phyloP scores from a whole-genome alignment of 2,888 invertebrate genomes.

The Nymphalis polychloros region DNA sequence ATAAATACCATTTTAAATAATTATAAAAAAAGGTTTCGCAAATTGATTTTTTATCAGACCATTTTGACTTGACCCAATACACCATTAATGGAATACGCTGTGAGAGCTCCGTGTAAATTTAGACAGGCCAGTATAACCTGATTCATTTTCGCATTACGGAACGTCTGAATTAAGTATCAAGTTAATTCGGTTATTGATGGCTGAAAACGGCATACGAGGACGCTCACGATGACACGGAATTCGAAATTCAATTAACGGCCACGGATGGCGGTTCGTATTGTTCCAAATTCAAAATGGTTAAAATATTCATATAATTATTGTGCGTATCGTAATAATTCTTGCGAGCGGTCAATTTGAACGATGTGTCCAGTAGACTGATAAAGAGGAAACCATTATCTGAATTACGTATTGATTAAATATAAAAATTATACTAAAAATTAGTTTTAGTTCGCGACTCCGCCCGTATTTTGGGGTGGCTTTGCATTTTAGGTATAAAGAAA shows the following conservation, averaged over 20 bases:
- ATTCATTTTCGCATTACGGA: slow-evolving; percentile 9
- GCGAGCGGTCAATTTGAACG: slow-evolving; percentile 1
- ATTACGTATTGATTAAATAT: background rate
- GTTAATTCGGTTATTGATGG: slow-evolving; percentile 12
- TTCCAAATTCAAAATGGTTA: slow-evolving; percentile 24
- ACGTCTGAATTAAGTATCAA: background rate
- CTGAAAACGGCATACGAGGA: slow-evolving; percentile 29
- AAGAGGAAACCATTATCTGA: background rate
- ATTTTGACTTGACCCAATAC: slow-evolving; percentile 22
- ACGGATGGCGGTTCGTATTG: slow-evolving; percentile 24
- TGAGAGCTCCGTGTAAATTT: slow-evolving; percentile 27
- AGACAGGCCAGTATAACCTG: slow-evolving; percentile 23
- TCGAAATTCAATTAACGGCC: slow-evolving; percentile 38
- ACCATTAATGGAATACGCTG: slow-evolving; percentile 23
- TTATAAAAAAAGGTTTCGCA: background rate
- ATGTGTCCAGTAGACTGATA: background rate
- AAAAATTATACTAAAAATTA: too few species aligned
- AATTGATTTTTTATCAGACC: slow-evolving; percentile 19
- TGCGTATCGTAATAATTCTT: background rate
- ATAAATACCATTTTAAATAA: slow-evolving; percentile 9
- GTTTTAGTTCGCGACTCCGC: too few species aligned
- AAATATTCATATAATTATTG: slow-evolving; percentile 23
- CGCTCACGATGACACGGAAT: slow-evolving; percentile 35
- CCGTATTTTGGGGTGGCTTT: too few species aligned
- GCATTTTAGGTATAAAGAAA: too few species aligned